Base-by-base conservation (phyloP, 2,888 invertebrate genomes). In the Trichogramma evanescens region DNA sequence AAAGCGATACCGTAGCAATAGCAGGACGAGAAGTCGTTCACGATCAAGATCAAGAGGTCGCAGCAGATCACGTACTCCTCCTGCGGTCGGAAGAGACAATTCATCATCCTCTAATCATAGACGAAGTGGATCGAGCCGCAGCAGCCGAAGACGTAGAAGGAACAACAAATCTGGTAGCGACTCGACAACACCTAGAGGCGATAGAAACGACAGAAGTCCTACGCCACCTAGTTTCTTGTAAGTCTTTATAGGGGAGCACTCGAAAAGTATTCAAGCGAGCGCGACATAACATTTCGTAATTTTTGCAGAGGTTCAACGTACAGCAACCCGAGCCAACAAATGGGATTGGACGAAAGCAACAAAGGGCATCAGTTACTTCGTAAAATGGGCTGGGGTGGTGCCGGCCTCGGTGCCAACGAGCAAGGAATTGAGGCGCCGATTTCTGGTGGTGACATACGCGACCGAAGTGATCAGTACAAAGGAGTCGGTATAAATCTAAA, bases 381-480 rank as follows among this genome's bases (percentile, higher is more conserved):
- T 79, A 95, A 95, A 82, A 98, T 99, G 97, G 98, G 97, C 4
- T 99, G 98, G 98, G 88, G 90, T 63, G 97, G 97, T 46, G 88
- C 87, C 48, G 98, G 98, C 6, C 82, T 99, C 7, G 98, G 98
- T 13, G 90, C 91, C 0, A 87, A 94, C 62, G 97, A 95, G 66
- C 95, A 97, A 78, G 98, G 98, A 63, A 96, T 95, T 65, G 92
- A 94, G 63, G 89, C 95, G 67, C 97, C 97, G 0, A 94, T 98
- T 67, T 88, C 91, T 56, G 94, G 93, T 0, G 95, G 94, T 51
- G 89, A 92, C 69, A 92, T 89, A 26, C 83, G 98, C 7, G 96
- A 98, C 76, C 85, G 88, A 67, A 88, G 88, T 71, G 96, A 98
- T 78, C 90, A 93, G 81, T 98, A 94, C 79, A 95, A 89, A 83